Conservation (phyloP, 2,888 invertebrate species). For the Caenorhabditis panamensis region DNA sequence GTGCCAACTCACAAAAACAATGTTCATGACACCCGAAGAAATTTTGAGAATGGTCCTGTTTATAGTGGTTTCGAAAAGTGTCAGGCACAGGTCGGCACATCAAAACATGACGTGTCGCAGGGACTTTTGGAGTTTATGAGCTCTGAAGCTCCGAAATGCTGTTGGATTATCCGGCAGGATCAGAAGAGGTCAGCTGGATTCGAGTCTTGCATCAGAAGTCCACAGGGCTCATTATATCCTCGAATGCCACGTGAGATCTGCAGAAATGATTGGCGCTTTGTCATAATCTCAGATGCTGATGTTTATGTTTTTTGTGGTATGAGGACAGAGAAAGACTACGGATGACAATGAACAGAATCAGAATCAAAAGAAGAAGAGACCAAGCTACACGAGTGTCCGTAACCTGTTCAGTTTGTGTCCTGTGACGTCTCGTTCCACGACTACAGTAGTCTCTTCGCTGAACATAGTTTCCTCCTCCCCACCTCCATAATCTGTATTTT, state of each 20-base stretch:
- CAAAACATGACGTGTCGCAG: not conserved
- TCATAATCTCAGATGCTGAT: too few species aligned
- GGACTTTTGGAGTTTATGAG: not conserved
- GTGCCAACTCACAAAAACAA: constrained; percentile 2
- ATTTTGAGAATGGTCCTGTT: not conserved
- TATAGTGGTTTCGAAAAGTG: constrained; percentile 1
- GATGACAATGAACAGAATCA: not conserved
- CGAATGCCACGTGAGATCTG: too few species aligned
- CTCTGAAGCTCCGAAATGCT: not conserved
- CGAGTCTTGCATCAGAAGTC: not conserved
- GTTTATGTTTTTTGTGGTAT: too few species aligned
- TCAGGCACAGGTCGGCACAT: not conserved
- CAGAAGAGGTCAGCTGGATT: not conserved
- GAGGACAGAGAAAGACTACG: too few species aligned
- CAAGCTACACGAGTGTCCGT: not conserved
- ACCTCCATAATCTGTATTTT: not conserved
- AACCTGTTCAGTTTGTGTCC: not conserved
- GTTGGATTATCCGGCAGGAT: not conserved
- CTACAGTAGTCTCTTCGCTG: not conserved
- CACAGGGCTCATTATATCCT: too few species aligned
- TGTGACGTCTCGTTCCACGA: not conserved
- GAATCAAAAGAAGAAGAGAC: not conserved
- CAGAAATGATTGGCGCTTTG: too few species aligned
- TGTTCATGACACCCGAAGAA: not conserved
- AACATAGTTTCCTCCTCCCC: not conserved